Conservation (phyloP, 1,140 invertebrate species). For the Calycopis cecrops region DNA sequence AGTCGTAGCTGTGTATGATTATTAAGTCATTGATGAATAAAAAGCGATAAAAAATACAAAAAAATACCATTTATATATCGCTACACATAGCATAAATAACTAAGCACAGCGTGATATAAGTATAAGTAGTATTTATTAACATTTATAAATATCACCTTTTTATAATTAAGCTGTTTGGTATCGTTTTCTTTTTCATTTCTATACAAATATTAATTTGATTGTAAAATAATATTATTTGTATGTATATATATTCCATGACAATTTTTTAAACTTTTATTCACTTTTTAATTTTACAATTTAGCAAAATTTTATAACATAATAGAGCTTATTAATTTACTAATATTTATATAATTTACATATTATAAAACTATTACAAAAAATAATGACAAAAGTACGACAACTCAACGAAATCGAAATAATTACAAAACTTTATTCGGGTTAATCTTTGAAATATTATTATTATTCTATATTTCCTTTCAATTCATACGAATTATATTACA, state of each 20-base stretch:
- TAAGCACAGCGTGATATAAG: conserved; percentile 25
- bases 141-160: conserved; percentile 12
- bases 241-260: too few species aligned
- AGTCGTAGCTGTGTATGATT: background rate
- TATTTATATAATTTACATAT: background rate
- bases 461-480: background rate
- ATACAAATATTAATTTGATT: too few species aligned
- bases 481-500: background rate
- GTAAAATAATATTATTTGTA: too few species aligned
- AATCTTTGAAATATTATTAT: conserved; percentile 6
- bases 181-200: too few species aligned
- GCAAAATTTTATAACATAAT: too few species aligned
- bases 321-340: too few species aligned
- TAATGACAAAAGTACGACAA: conserved; percentile 15
- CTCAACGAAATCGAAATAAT: conserved; percentile 17
- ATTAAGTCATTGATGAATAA: background rate
- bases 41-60: too few species aligned
- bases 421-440: conserved; percentile 18
- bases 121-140: conserved; percentile 13
- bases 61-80: conserved; percentile 8
- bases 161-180: conserved; percentile 13
- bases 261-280: too few species aligned
- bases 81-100: conserved; percentile 16
- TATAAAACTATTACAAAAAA: conserved; percentile 1
- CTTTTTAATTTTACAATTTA: too few species aligned